Evolutionary conservation across 2,113 vertebrate species (phyloP), one percentile per base, ranked within the genome.

Genomic region (Hippolais icterina): DNA sequence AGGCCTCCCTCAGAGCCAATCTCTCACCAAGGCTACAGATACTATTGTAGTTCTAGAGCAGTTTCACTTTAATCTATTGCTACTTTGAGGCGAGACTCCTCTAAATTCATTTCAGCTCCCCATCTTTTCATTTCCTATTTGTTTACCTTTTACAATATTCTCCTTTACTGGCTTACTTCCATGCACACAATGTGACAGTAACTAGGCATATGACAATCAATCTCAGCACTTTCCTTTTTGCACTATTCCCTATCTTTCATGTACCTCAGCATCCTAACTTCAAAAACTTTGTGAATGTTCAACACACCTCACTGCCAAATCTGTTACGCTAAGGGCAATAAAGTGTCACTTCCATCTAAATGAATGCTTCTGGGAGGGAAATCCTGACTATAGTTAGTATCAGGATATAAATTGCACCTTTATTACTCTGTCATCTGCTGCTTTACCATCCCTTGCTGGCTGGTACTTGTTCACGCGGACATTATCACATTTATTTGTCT

Each of bases 401-500:
- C 90, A 79, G 75, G 94, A 94, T 92, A 96, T 84, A 93, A 95
- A 95, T 70, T 95, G 44, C 72, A 78, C 72, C 78, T 93, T 94
- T 50, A 69, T 75, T 35, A 78, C 78, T 84, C 84, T 92, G 95
- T 92, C 50, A 28, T 21, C 24, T 66, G 46, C 41, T 83, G 9
- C 70, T 93, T 96, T 87, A 90, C 82, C 84, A 68, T 77, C 24
- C 19, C 28, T 83, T 31, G 7, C 44, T 96, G 80, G 85, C 56
- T 95, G 90, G 75, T 94, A 93, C 29, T 42, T 5, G 5, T 15
- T 28, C 88, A 76, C 84, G 54, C 9, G 69, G 97, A 95, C 75
- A 93, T 83, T 93, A 96, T 72, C 75, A 87, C n/a, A 12, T 95
- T 82, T 94, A 86, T 91, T 97, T 95, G 41, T 47, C 72, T 95